A percentile compares a stretch with the other conserved stretches of the same genome.
phyloP scores from a whole-genome alignment of 64 coral and sea anemone genomes.

The Montipora sp. region DNA sequence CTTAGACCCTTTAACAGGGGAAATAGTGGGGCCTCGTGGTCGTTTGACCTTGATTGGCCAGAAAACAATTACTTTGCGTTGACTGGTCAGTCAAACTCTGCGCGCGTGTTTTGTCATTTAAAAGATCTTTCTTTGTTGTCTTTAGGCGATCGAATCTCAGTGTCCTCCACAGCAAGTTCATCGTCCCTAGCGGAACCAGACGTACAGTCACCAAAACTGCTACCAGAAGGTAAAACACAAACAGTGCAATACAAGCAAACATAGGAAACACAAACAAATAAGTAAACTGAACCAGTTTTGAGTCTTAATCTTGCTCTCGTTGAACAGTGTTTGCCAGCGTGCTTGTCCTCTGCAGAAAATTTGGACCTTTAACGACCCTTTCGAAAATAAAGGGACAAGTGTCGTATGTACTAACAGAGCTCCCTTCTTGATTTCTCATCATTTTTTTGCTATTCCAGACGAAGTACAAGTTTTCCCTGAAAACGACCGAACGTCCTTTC shows the following conservation, averaged over 20 bases:
- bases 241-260: neutral
- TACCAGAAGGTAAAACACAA: conserved; percentile 34
- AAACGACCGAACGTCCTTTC: conserved; percentile 44
- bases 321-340: neutral
- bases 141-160: conserved; percentile 64
- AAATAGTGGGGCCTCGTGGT: neutral
- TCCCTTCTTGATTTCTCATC: neutral
- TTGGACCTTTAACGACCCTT: too few relatives aligned
- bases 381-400: neutral
- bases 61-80: neutral
- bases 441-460: neutral
- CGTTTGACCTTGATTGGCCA: neutral
- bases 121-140: neutral
- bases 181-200: conserved; percentile 68
- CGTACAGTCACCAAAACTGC: conserved; percentile 42
- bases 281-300: too few relatives aligned
- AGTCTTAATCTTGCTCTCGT: neutral
- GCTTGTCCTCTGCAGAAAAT: too few relatives aligned
- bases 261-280: too few relatives aligned
- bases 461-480: conserved; percentile 61
- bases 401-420: neutral
- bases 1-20: too few relatives aligned
- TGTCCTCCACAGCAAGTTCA: conserved; percentile 70
- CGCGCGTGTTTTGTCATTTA: neutral
- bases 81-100: neutral